Percentiles rank a stretch among this genome's conserved stretches.
These are phyloP conservation scores for Himalopsyche tibetana DNA, from an alignment of 2,888 invertebrate genomes.

Conservation along the genomic window DNA sequence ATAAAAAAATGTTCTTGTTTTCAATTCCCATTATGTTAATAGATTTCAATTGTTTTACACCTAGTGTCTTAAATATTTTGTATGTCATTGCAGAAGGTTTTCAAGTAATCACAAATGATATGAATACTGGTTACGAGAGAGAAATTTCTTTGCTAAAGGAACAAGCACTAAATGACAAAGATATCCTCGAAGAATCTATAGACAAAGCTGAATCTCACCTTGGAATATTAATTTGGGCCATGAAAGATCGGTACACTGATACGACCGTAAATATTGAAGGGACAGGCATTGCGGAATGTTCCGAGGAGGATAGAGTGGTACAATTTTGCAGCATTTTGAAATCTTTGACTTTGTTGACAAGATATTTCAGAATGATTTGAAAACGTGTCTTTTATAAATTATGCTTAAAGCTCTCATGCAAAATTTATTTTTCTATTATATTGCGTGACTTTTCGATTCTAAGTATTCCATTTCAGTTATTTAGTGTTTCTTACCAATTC, in stretches of 20 bases:
- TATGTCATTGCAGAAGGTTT: conserved; percentile 46
- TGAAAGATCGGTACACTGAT: conserved; percentile 2
- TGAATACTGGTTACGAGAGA: conserved; percentile 36
- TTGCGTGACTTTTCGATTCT: too few relatives aligned
- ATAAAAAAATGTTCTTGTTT: too few relatives aligned
- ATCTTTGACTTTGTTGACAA: too few relatives aligned
- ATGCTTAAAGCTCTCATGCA: too few relatives aligned
- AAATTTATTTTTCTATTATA: too few relatives aligned
- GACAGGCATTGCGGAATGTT: conserved; percentile 51
- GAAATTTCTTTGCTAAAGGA: conserved; percentile 17
- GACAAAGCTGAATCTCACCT: conserved; percentile 51
- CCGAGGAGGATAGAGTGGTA: conserved; percentile 55
- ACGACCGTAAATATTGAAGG: conserved; percentile 36
- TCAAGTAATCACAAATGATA: conserved; percentile 34
- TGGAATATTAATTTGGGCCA: conserved; percentile 50
- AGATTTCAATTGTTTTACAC: too few relatives aligned
- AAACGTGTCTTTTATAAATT: too few relatives aligned
- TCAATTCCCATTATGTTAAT: too few relatives aligned
- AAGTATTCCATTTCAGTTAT: too few relatives aligned
- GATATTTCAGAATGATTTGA: too few relatives aligned
- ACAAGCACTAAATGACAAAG: background rate
- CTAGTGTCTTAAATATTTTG: too few relatives aligned
- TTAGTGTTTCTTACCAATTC: too few relatives aligned
- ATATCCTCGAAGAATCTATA: conserved; percentile 16
- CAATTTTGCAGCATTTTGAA: background rate